phyloP scores from a whole-genome alignment of 2,888 invertebrate species.

The Didymodactylos carnosus region DNA sequence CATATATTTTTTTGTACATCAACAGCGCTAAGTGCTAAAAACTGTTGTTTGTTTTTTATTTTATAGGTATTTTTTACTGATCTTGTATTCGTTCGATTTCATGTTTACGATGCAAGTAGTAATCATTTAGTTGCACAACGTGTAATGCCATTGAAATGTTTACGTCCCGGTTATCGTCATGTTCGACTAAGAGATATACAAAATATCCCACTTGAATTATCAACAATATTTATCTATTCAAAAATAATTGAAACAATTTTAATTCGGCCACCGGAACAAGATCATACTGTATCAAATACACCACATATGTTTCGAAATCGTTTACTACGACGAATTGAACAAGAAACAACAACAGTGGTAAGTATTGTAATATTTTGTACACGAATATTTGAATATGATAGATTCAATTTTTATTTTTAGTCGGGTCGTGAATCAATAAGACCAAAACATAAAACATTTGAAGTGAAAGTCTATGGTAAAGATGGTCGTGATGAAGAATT shows the following conservation, averaged over 20 bases:
- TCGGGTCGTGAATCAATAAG: neutral
- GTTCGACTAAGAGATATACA: conserved; percentile 58
- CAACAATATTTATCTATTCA: conserved; percentile 69
- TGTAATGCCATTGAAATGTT: conserved; percentile 61
- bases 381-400: neutral
- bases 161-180: conserved; percentile 65
- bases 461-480: conserved; percentile 10
- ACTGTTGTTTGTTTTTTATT: conserved; percentile 1
- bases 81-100: conserved; percentile 65
- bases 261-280: neutral
- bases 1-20: neutral
- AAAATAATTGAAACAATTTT: neutral
- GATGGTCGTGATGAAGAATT: neutral
- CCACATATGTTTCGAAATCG: neutral
- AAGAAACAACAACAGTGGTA: neutral
- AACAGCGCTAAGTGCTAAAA: neutral
- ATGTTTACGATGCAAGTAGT: conserved; percentile 60
- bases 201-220: conserved; percentile 63
- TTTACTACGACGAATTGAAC: neutral
- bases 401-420: neutral
- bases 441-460: conserved; percentile 12
- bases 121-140: conserved; percentile 63
- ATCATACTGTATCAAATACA: neutral
- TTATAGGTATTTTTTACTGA: conserved; percentile 50
- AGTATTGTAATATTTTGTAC: neutral